Percentiles rank a stretch among this genome's conserved stretches.
Evolutionary conservation across 2,797 vertebrate species (phyloP).

Genomic region (Xerus rutilus): DNA sequence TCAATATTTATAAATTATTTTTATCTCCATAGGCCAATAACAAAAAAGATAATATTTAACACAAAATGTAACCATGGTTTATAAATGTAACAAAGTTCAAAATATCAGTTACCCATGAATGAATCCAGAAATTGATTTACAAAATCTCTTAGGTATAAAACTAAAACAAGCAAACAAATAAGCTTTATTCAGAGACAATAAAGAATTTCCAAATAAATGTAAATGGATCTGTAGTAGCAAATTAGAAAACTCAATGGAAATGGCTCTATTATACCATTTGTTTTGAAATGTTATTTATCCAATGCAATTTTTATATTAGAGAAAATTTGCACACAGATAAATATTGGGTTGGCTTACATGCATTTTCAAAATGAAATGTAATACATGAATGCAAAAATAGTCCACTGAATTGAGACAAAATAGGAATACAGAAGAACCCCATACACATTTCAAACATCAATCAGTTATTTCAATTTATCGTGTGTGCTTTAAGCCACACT

Average conservation of each 20-base stretch:
- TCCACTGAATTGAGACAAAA: not conserved
- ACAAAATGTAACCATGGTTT: not conserved
- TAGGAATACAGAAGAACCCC: not conserved
- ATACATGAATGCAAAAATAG: not conserved
- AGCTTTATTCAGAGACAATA: not conserved
- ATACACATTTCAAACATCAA: not conserved
- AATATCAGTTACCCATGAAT: not conserved
- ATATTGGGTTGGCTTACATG: not conserved
- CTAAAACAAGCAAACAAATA: not conserved
- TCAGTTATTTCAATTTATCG: not conserved
- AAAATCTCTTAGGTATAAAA: not conserved
- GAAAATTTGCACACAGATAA: not conserved
- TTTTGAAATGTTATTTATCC: not conserved
- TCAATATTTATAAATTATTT: not conserved
- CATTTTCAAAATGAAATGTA: not conserved
- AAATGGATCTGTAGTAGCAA: not conserved
- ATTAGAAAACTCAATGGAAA: not conserved
- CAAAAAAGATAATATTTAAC: not conserved
- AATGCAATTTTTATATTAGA: not conserved
- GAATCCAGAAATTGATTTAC: not conserved
- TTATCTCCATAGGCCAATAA: not conserved
- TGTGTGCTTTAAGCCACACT: not conserved
- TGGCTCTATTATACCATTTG: not conserved
- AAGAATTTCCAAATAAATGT: not conserved
- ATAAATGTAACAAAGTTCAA: not conserved